These are phyloP conservation scores for Lacanobia oleracea DNA, from an alignment of 2,888 invertebrate genomes.

Conservation along the genomic window DNA sequence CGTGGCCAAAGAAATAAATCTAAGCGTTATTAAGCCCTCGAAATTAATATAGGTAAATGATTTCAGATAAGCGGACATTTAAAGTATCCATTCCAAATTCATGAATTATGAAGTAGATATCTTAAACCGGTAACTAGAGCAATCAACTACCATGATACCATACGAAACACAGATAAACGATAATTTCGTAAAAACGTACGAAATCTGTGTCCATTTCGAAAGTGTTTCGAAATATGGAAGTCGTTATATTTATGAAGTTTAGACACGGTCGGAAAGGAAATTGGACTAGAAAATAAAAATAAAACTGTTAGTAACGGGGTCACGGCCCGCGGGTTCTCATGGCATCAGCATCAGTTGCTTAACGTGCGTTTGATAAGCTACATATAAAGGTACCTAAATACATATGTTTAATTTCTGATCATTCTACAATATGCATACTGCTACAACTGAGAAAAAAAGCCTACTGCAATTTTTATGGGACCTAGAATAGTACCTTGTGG, in stretches of 20 bases:
- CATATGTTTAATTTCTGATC: constrained; percentile 29
- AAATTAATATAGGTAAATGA: constrained; percentile 21
- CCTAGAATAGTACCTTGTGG: constrained; percentile 43
- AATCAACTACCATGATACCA: constrained; percentile 42
- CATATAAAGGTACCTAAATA: constrained; percentile 62
- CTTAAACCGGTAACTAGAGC: constrained; percentile 58
- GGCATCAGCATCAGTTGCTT: constrained; percentile 74
- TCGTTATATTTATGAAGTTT: constrained; percentile 82
- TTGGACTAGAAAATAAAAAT: constrained; percentile 85
- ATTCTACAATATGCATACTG: constrained; percentile 21
- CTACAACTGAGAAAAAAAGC: not conserved
- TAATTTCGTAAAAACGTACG: constrained; percentile 78
- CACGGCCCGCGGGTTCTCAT: constrained; percentile 81
- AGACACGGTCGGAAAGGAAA: constrained; percentile 84
- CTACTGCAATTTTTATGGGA: not conserved
- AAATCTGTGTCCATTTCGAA: constrained; percentile 79
- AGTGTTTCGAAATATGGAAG: constrained; percentile 82
- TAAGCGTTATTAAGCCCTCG: constrained; percentile 5
- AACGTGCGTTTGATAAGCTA: constrained; percentile 65
- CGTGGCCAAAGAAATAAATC: constrained; percentile 28
- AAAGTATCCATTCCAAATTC: constrained; percentile 24
- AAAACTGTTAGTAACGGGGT: constrained; percentile 78
- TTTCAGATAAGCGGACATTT: constrained; percentile 12
- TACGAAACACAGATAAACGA: constrained; percentile 49
- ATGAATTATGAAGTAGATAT: constrained; percentile 36